These are phyloP conservation scores for Myotis daubentonii DNA, from an alignment of 2,797 vertebrate genomes.

Conservation along the genomic window DNA sequence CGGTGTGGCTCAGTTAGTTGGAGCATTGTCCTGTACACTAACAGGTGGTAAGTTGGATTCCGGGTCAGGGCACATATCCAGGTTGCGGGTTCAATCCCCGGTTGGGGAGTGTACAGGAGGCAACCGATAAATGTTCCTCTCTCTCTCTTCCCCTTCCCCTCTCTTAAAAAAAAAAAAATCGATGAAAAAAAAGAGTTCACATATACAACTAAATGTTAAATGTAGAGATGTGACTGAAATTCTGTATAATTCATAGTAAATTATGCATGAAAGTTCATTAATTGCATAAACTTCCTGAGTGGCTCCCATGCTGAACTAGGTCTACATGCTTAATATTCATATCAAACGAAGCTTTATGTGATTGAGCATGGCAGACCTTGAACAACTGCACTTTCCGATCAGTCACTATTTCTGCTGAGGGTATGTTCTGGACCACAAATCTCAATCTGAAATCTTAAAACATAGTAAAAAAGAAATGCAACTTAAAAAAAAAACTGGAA, in stretches of 20 bases:
- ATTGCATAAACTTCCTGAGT: conserved; percentile 80
- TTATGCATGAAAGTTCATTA: conserved; percentile 78
- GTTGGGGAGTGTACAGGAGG: background rate
- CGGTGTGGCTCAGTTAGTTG: background rate
- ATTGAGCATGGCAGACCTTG: conserved; percentile 76
- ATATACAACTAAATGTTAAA: conserved; percentile 75
- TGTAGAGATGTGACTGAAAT: conserved; percentile 74
- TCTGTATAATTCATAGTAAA: conserved; percentile 73
- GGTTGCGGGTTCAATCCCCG: background rate
- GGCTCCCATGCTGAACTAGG: conserved; percentile 78
- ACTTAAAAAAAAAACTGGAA: background rate
- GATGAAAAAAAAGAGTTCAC: conserved; percentile 67
- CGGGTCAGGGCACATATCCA: background rate
- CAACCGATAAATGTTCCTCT: background rate
- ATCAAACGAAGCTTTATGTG: conserved; percentile 72
- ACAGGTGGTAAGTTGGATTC: background rate
- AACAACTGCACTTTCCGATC: conserved; percentile 70
- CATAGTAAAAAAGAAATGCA: conserved; percentile 61
- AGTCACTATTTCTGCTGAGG: conserved; percentile 59
- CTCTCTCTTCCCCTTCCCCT: background rate
- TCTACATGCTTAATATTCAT: conserved; percentile 77
- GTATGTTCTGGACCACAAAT: conserved; percentile 58
- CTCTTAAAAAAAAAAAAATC: background rate
- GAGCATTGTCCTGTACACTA: background rate
- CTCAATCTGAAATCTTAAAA: conserved; percentile 65